These are phyloP conservation scores for Eilema caniola DNA, from an alignment of 2,888 invertebrate species.

Conservation along the genomic window DNA sequence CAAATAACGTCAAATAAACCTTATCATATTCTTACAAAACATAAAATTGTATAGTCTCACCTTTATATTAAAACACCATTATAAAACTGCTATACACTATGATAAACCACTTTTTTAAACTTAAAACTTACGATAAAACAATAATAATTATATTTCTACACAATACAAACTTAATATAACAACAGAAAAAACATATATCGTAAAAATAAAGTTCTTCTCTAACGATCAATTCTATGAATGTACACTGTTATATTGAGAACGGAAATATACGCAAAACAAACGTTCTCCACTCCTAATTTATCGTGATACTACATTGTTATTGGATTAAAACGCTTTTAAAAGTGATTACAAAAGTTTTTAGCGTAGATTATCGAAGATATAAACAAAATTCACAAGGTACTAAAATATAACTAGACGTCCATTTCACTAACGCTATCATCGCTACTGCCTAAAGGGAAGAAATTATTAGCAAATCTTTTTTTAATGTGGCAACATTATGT, in stretches of 20 bases:
- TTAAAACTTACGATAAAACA: slow-evolving; percentile 53
- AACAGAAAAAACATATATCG: slow-evolving; percentile 50
- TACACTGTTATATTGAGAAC: slow-evolving; percentile 57
- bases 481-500: slow-evolving; percentile 74
- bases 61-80: slow-evolving; percentile 62
- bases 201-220: slow-evolving; percentile 49
- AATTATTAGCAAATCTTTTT: slow-evolving; percentile 76
- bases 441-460: slow-evolving; percentile 82
- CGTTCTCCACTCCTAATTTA: slow-evolving; percentile 68
- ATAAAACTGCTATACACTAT: slow-evolving; percentile 50
- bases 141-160: slow-evolving; percentile 49
- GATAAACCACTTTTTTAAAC: slow-evolving; percentile 51
- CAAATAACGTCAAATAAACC: slow-evolving; percentile 38
- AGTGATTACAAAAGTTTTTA: slow-evolving; percentile 83
- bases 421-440: slow-evolving; percentile 79
- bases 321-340: slow-evolving; percentile 73
- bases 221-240: slow-evolving; percentile 60
- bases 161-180: slow-evolving; percentile 55
- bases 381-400: slow-evolving; percentile 82
- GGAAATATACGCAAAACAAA: slow-evolving; percentile 69
- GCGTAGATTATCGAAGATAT: slow-evolving; percentile 83
- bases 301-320: slow-evolving; percentile 79
- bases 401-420: slow-evolving; percentile 79
- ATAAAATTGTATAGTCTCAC: slow-evolving; percentile 57
- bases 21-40: slow-evolving; percentile 45